Evolutionary conservation across 2,797 vertebrate species (phyloP), one percentile per base, ranked within the genome.

Genomic region (Thripadectes ignobilis): DNA sequence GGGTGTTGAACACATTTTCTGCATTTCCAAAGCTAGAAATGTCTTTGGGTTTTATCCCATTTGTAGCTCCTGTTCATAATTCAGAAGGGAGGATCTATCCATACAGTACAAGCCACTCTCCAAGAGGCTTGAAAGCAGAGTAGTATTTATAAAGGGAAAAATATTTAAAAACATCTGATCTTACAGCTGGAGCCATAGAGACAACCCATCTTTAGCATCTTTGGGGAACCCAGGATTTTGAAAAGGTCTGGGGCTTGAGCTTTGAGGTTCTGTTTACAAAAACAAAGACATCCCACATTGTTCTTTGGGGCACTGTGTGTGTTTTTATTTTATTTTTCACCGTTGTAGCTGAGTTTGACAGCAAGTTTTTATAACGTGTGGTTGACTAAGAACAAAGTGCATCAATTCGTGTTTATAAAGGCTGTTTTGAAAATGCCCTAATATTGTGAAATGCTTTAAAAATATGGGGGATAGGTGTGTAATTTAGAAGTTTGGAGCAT

Each of bases 391-490:
- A 89, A 72, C 63, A 73, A 88, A 89, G 59, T 74, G 39, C 43
- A 38, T 82, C 73, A 87, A 43, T 73, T 92, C 1, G 0, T 68
- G 55, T 61, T 92, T 72, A 34, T 73, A 82, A 88, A 93, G 76
- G 57, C 74, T 73, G 68, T 65, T 89, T 69, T 55, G 75, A 82
- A 86, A 92, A 91, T 45, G 34, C 69, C 75, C 73, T 85, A 79
- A 59, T 79, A 78, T 88, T 93, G 88, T 59, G 83, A 82, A 83
- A 62, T 38, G 2, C 27, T 74, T 90, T 54, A 62, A 89, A 97
- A 95, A 82, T 58, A 78, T 23, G 20, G n/a, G 27, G 14, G 7
- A 46, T 55, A 75, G 58, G 76, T 75, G 78, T 92, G 43, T n/a
- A 78, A 95, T 75, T 68, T 75, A 10, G 51, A 80, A 65, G 15